These are phyloP conservation scores for Lota lota DNA, from an alignment of 2,113 vertebrate species.

Conservation along the genomic window DNA sequence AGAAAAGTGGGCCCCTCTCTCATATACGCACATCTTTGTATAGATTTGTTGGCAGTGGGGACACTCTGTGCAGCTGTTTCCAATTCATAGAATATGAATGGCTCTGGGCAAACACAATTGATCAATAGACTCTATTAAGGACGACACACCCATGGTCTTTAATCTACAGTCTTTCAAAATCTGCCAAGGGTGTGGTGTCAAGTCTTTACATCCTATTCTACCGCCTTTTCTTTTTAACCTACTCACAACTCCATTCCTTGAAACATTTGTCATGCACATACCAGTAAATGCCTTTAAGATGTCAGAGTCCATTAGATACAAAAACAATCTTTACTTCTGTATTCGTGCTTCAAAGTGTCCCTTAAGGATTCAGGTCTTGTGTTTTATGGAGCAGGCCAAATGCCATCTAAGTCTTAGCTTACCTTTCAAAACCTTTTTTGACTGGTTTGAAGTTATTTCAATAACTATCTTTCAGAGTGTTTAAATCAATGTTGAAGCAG, in stretches of 20 bases:
- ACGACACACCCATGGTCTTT: constrained; percentile 56
- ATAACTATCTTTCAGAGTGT: too few relatives aligned
- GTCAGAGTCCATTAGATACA: constrained; percentile 36
- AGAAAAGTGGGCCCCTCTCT: constrained; percentile 7
- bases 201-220: constrained; percentile 39
- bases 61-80: constrained; percentile 61
- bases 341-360: constrained; percentile 25
- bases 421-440: too few relatives aligned
- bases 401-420: constrained; percentile 19
- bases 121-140: constrained; percentile 63
- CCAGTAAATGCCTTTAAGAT: constrained; percentile 25
- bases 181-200: constrained; percentile 61
- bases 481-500: too few relatives aligned
- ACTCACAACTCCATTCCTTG: constrained; percentile 23
- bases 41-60: constrained; percentile 28
- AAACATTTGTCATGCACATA: constrained; percentile 28
- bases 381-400: constrained; percentile 3
- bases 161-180: constrained; percentile 45
- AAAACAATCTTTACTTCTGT: constrained; percentile 20
- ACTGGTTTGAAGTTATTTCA: too few relatives aligned
- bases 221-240: constrained; percentile 1
- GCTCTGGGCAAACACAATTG: constrained; percentile 65
- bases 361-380: constrained; percentile 26
- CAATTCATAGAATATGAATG: constrained; percentile 54
- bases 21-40: constrained; percentile 24